Evolutionary conservation across 2,113 vertebrate genomes (phyloP), one percentile per base, ranked within the genome.

Genomic region (Gyps fulvus): DNA sequence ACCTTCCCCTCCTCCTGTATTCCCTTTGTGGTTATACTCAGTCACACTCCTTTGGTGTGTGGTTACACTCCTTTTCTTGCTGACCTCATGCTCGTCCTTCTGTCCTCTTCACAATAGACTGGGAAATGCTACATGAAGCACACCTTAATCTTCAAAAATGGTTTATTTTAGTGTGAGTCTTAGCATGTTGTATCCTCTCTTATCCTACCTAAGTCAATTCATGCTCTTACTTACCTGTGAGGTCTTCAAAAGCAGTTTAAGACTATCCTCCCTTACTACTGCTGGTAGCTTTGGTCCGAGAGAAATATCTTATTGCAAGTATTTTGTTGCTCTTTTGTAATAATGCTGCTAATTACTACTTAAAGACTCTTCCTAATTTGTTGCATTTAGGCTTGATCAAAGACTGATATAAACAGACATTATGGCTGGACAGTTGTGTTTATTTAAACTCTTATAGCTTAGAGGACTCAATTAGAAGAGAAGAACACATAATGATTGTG

Each of bases 301-400:
- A 90, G 58, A 91, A 95, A 22, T 47, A 50, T 2, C 6, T 74
- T 84, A 43, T 81, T 81, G 32, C 73, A 83, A 87, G 43, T 81
- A 83, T 79, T 92, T 95, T 95, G 58, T 86, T 87, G 38, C 21
- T 80, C 13, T 93, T 93, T 73, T 76, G 20, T 80, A 78, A 87
- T 91, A 91, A 71, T 55, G 50, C 38, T 94, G 62, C 32, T 97
- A 89, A 94, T 96, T 87, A 83, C 57, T 91, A 31, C 66, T 83
- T 92, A 87, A 95, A 95, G 63, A 32, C 20, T 74, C 45, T 91
- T 87, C 15, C 40, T 58, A 92, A 93, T 96, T 92, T 91, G 79
- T 76, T 93, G 83, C 52, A 77, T 54, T 93, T 93, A 92, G 52
- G n/a, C 71, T 92, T 92, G 90, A 96, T 96, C 91, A 94, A 95